Evolutionary conservation across 1,140 invertebrate species (phyloP).

Genomic region (Rhynchophorus ferrugineus): DNA sequence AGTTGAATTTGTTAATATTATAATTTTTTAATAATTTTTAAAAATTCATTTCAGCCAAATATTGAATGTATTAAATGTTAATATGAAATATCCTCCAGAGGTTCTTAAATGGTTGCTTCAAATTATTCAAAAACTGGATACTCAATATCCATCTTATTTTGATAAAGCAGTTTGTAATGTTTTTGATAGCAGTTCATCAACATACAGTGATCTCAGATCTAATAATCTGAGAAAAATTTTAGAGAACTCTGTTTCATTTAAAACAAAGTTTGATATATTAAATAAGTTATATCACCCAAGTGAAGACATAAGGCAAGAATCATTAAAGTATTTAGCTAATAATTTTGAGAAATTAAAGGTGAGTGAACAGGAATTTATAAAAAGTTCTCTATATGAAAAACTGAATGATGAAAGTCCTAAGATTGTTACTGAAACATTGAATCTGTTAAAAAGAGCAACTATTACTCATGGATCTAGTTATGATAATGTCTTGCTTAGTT

Average conservation of each 20-base stretch:
- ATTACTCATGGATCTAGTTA: slow-evolving; percentile 13
- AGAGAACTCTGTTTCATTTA: slow-evolving; percentile 11
- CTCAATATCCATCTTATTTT: slow-evolving; percentile 57
- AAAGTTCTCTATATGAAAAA: slow-evolving; percentile 49
- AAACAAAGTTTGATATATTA: slow-evolving; percentile 45
- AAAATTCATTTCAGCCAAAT: slow-evolving; percentile 15
- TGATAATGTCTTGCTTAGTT: slow-evolving; percentile 17
- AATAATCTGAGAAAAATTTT: slow-evolving; percentile 26
- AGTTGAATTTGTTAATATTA: slow-evolving; percentile 23
- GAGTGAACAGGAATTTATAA: slow-evolving; percentile 46
- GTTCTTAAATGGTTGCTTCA: slow-evolving; percentile 25
- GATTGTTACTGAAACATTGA: slow-evolving; percentile 47
- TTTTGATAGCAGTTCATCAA: slow-evolving; percentile 12
- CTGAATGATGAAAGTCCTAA: slow-evolving; percentile 50
- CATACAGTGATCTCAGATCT: slow-evolving; percentile 11
- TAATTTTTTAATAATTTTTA: slow-evolving; percentile 26
- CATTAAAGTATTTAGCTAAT: slow-evolving; percentile 50
- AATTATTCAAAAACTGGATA: slow-evolving; percentile 26
- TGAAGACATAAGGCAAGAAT: slow-evolving; percentile 51
- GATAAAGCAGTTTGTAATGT: slow-evolving; percentile 47
- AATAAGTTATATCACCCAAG: slow-evolving; percentile 60
- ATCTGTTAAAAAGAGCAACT: slow-evolving; percentile 20
- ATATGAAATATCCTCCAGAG: slow-evolving; percentile 23
- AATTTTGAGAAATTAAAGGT: slow-evolving; percentile 44
- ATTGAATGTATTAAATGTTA: slow-evolving; percentile 12